A percentile compares a stretch with the other conserved stretches of the same genome.
Conservation (phyloP, 35 echinoderm and acorn worm species). For the Hemicentrotus pulcherrimus region DNA sequence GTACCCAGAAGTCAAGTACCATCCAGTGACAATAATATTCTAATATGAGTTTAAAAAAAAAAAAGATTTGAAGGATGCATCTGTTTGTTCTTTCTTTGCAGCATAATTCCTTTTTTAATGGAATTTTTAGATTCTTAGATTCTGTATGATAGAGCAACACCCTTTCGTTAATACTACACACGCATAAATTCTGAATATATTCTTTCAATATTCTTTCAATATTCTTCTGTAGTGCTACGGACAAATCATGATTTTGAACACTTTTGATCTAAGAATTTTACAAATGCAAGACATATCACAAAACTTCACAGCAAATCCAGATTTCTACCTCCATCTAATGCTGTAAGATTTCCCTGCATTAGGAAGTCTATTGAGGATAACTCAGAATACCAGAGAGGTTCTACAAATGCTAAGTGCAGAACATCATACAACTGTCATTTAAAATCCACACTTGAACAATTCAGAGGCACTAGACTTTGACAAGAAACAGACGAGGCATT, state of each 20-base stretch:
- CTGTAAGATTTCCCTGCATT: not conserved
- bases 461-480: not conserved
- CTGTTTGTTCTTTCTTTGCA: not conserved
- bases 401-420: not conserved
- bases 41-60: not conserved
- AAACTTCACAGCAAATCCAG: not conserved
- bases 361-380: not conserved
- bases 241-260: not conserved
- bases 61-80: not conserved
- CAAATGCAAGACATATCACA: slow-evolving; percentile 1
- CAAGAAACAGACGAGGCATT: not conserved
- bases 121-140: not conserved
- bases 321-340: not conserved
- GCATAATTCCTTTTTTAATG: not conserved
- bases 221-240: not conserved
- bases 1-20: not conserved
- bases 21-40: not conserved
- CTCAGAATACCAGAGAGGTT: not conserved
- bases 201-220: not conserved
- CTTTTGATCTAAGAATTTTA: not conserved
- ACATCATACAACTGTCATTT: not conserved
- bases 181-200: not conserved
- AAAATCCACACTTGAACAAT: not conserved
- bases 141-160: not conserved
- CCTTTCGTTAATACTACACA: not conserved